Conservation (phyloP, 35 echinoderm and acorn worm genomes). For the Hemicentrotus pulcherrimus region DNA sequence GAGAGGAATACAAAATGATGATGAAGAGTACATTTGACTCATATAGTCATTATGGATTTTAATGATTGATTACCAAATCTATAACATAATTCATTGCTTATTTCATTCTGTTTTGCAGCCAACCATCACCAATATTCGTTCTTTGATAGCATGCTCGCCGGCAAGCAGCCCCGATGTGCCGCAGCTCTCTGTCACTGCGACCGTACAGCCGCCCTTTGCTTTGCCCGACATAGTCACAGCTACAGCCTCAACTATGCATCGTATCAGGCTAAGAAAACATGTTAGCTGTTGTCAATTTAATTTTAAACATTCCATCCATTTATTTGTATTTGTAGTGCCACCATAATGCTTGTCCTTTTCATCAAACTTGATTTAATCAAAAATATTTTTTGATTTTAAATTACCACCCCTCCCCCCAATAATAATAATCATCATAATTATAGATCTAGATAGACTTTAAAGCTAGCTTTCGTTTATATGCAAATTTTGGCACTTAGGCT, state of each 20-base stretch:
- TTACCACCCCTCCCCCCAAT: too few relatives aligned
- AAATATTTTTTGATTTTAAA: too few relatives aligned
- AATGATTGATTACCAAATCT: too few relatives aligned
- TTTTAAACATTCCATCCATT: not conserved
- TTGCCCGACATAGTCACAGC: slow-evolving; percentile 18
- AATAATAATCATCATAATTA: too few relatives aligned
- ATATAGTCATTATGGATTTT: too few relatives aligned
- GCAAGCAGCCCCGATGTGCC: slow-evolving; percentile 10
- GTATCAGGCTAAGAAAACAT: not conserved
- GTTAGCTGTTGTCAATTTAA: not conserved
- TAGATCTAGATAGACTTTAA: too few relatives aligned
- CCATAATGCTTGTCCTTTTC: too few relatives aligned
- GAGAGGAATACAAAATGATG: too few relatives aligned
- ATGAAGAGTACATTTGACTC: too few relatives aligned
- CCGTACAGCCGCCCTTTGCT: slow-evolving; percentile 21
- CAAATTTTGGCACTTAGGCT: too few relatives aligned
- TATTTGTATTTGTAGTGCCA: not conserved
- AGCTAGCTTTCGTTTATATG: too few relatives aligned
- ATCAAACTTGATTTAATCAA: too few relatives aligned
- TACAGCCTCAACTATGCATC: slow-evolving; percentile 31
- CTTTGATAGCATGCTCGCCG: not conserved
- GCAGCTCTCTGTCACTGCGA: slow-evolving; percentile 43
- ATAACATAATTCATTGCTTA: not conserved
- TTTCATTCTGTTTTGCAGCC: not conserved
- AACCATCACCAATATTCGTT: slow-evolving; percentile 24